Evolutionary conservation across 2,888 invertebrate species (phyloP).

Genomic region (Notodonta ziczac): DNA sequence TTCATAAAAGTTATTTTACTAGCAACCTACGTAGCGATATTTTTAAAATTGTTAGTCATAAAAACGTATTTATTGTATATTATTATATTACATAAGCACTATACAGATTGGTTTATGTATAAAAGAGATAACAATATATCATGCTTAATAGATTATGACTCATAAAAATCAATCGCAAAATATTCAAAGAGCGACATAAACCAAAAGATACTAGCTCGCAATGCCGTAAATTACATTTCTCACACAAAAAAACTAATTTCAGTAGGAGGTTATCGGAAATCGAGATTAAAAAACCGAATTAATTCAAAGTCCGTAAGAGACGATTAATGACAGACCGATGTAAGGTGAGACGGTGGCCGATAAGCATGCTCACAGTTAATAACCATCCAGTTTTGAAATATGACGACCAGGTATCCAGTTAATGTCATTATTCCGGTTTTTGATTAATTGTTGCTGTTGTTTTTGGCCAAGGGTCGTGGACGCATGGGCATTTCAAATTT

Average conservation of each 20-base stretch:
- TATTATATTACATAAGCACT: not conserved
- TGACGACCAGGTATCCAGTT: constrained; percentile 3
- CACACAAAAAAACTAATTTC: constrained; percentile 30
- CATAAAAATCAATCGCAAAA: constrained; percentile 18
- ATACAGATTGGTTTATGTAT: constrained; percentile 4
- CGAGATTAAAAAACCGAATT: constrained; percentile 32
- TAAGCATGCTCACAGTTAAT: constrained; percentile 3
- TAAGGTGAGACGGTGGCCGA: constrained; percentile 13
- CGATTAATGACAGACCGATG: constrained; percentile 43
- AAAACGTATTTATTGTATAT: too few relatives aligned
- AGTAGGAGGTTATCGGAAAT: constrained; percentile 37
- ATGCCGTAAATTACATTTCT: constrained; percentile 34
- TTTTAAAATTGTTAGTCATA: not conserved
- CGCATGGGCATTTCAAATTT: not conserved
- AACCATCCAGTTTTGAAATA: constrained; percentile 5
- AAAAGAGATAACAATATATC: constrained; percentile 11
- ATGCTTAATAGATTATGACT: constrained; percentile 6
- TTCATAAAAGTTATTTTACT: too few relatives aligned
- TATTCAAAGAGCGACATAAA: constrained; percentile 9
- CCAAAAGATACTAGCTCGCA: constrained; percentile 11
- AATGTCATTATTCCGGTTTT: constrained; percentile 7
- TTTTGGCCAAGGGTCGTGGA: not conserved
- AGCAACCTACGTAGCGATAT: too few relatives aligned
- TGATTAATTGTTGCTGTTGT: constrained; percentile 5
- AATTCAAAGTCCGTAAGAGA: constrained; percentile 35